Percentiles rank a stretch among this genome's conserved stretches.
Evolutionary conservation across 2,113 vertebrate species (phyloP).

Genomic region (Potamarius usumacintae): DNA sequence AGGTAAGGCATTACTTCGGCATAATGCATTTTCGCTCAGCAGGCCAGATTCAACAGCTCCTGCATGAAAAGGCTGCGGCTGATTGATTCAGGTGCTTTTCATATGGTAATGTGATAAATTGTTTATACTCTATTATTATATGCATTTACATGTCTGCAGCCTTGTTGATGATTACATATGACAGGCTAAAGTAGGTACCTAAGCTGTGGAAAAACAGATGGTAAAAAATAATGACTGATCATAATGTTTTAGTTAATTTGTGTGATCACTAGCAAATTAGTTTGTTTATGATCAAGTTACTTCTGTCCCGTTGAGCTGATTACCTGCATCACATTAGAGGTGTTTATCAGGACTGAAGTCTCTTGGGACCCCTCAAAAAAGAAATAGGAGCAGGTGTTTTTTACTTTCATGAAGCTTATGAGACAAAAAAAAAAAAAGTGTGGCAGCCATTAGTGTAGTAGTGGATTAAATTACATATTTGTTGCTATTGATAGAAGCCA

Average conservation of each 20-base stretch:
- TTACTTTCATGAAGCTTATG: background rate
- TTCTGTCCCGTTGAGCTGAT: slow-evolving; percentile 16
- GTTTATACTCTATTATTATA: slow-evolving; percentile 42
- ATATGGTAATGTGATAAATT: slow-evolving; percentile 48
- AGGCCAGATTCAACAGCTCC: slow-evolving; percentile 34
- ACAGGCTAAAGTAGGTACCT: background rate
- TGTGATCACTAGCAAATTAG: slow-evolving; percentile 4
- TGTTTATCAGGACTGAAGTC: background rate
- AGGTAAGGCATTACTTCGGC: slow-evolving; percentile 59
- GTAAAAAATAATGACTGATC: background rate
- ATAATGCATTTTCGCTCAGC: slow-evolving; percentile 43
- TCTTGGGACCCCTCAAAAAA: background rate
- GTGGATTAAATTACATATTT: background rate
- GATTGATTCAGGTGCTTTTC: slow-evolving; percentile 34
- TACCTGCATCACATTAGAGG: background rate
- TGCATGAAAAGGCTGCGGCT: slow-evolving; percentile 36
- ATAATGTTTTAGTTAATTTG: slow-evolving; percentile 9
- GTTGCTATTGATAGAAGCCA: no score
- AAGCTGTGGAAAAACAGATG: slow-evolving; percentile 1
- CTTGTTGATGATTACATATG: background rate
- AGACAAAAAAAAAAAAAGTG: background rate
- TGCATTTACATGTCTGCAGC: slow-evolving; percentile 16
- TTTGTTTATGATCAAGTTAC: slow-evolving; percentile 8
- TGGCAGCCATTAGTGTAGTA: background rate
- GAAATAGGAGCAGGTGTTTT: background rate